A percentile compares a stretch with the other conserved stretches of the same genome.
Conservation (phyloP, 2,797 vertebrate genomes). For the Eospalax fontanierii region DNA sequence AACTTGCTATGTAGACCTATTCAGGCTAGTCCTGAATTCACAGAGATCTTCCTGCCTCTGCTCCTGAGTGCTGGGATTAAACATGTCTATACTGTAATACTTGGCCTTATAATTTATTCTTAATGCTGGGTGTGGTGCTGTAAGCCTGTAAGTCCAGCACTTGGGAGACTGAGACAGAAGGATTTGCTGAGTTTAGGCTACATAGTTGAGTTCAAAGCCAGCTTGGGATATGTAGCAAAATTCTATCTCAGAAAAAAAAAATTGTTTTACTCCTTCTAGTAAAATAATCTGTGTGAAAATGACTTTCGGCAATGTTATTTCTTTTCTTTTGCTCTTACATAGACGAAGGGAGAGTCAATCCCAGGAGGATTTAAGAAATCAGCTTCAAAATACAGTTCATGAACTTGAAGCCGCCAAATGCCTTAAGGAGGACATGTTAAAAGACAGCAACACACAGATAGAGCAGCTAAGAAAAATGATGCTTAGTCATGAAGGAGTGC, state of each 20-base stretch:
- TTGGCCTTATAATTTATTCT: background rate
- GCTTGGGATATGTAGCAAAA: background rate
- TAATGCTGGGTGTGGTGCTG: background rate
- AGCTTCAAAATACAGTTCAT: constrained; percentile 88
- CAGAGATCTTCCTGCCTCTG: too few relatives aligned
- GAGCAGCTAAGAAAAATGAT: constrained; percentile 88
- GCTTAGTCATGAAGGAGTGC: constrained; percentile 85
- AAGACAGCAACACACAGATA: constrained; percentile 88
- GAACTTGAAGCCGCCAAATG: constrained; percentile 91
- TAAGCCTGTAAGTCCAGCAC: background rate
- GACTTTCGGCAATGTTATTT: constrained; percentile 18
- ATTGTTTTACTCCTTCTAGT: constrained; percentile 21
- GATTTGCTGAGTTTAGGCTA: background rate
- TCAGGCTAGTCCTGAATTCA: too few relatives aligned
- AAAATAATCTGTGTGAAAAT: constrained; percentile 26
- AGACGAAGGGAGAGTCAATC: constrained; percentile 90
- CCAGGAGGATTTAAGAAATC: constrained; percentile 89
- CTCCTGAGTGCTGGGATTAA: too few relatives aligned
- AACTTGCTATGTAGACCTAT: too few relatives aligned
- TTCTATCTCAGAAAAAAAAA: background rate
- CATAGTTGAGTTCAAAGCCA: background rate
- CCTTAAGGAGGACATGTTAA: constrained; percentile 89
- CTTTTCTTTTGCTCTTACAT: constrained; percentile 60
- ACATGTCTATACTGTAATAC: too few relatives aligned
- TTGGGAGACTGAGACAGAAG: background rate